Base-by-base conservation (phyloP, 2,797 vertebrate genomes). In the Knipowitschia caucasica region DNA sequence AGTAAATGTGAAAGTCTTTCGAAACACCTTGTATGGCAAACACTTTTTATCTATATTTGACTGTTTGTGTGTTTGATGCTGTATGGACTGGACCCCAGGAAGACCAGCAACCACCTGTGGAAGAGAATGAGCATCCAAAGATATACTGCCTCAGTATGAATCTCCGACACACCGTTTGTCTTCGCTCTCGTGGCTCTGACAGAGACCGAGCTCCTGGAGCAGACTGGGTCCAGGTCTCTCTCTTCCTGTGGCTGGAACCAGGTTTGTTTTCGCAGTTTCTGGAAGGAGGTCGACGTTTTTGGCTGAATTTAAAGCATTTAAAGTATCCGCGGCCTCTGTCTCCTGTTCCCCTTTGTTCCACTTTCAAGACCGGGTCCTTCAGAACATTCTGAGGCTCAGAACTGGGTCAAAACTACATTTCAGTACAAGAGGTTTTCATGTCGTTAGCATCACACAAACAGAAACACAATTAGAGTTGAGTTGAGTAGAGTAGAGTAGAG, bases 231-330 rank as follows among this genome's bases (percentile, higher is more conserved):
- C 77, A 58, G 77, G 75, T 77, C 78, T 82, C 80, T 78, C 73
- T 15, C 68, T 84, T 80, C 75, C 73, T 82, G 79, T 57, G 59
- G 77, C 80, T 43, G 34, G 70, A 69, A 62, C 75, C 59, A 71
- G 73, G 80, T 89, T 88, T 88, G 81, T 87, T 84, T 86, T 81
- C 62, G 52, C 84, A 81, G 69, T 58, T 79, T 80, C 83, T 64
- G 39, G 38, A 63, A 80, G 83, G 81, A 73, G 77, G 69, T 82
- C 75, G 78, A 53, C 77, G 63, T 77, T 89, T 45, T 85, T 77
- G 20, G 71, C 64, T 80, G 75, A 86, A 87, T 86, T 78, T 82
- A 71, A 88, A 88, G 80, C 82, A 88, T 88, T 86, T 88, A 82
- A 89, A 88, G 84, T 86, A 84, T 86, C 79, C 54, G 55, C 77